These are phyloP conservation scores for Bedellia somnulentella DNA, from an alignment of 2,888 invertebrate species.

Conservation along the genomic window DNA sequence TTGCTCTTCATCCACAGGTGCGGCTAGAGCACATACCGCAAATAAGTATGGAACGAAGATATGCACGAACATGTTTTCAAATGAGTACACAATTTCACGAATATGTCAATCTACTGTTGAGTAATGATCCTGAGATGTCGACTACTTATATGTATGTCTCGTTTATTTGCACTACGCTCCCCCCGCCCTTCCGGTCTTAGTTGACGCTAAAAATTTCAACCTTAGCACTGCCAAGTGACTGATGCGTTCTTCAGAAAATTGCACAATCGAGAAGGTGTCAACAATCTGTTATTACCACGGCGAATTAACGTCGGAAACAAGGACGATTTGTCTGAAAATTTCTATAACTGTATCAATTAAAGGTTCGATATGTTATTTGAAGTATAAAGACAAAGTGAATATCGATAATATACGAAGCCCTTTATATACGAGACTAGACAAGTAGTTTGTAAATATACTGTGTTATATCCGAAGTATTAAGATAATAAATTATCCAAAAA, in stretches of 20 bases:
- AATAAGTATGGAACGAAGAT: conserved; percentile 6
- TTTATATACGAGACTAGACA: no score
- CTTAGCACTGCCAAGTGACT: conserved; percentile 38
- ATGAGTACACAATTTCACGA: conserved; percentile 14
- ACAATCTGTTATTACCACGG: conserved; percentile 37
- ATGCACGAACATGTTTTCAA: conserved; percentile 4
- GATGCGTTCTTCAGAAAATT: conserved; percentile 52
- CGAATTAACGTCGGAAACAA: conserved; percentile 21
- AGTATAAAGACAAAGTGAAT: no score
- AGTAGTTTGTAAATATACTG: no score
- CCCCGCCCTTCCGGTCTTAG: conserved; percentile 49
- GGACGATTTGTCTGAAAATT: conserved; percentile 14
- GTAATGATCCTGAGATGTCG: conserved; percentile 45
- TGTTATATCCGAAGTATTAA: no score
- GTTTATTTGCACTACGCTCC: conserved; percentile 56
- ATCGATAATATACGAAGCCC: no score
- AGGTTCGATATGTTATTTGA: no score
- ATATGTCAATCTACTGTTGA: conserved; percentile 30
- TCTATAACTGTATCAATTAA: no score
- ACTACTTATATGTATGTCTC: conserved; percentile 51
- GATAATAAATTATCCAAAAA: no score
- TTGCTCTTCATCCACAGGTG: conserved; percentile 30
- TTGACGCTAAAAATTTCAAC: conserved; percentile 56
- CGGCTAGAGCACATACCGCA: conserved; percentile 20
- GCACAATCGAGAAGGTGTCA: conserved; percentile 50